phyloP scores from a whole-genome alignment of 2,888 invertebrate species.

The Salticus scenicus region DNA sequence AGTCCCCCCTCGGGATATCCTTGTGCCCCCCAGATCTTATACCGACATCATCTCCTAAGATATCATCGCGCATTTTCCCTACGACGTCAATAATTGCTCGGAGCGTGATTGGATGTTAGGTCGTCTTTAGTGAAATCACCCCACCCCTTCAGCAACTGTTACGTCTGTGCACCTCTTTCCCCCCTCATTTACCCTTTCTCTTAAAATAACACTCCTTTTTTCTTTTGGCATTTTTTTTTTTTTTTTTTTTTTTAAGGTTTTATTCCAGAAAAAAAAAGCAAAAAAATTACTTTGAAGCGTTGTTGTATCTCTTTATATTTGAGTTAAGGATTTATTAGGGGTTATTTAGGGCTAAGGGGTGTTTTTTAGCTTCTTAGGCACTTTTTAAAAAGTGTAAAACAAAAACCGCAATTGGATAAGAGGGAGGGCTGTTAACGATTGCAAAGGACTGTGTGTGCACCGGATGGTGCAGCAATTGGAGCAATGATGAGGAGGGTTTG shows the following conservation, averaged over 20 bases:
- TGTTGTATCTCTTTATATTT: constrained; percentile 68
- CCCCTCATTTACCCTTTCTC: constrained; percentile 5
- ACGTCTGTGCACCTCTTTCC: not conserved
- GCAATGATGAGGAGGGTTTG: constrained; percentile 46
- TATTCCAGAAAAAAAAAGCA: constrained; percentile 12
- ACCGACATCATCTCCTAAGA: constrained; percentile 63
- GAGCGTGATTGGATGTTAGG: constrained; percentile 52
- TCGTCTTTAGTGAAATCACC: constrained; percentile 45
- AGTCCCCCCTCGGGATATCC: not conserved
- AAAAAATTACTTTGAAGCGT: constrained; percentile 40
- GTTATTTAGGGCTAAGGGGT: constrained; percentile 63
- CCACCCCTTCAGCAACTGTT: constrained; percentile 25
- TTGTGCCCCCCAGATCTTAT: not conserved
- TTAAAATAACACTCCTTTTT: constrained; percentile 42
- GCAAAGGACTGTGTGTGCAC: constrained; percentile 4
- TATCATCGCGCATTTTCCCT: constrained; percentile 57
- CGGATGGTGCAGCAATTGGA: constrained; percentile 21
- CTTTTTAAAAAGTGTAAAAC: constrained; percentile 42
- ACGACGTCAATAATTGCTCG: constrained; percentile 66
- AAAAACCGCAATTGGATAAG: constrained; percentile 52
- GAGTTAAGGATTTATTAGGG: constrained; percentile 70
- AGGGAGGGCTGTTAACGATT: not conserved
- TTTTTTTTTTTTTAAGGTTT: constrained; percentile 16
- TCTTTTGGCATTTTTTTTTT: constrained; percentile 13
- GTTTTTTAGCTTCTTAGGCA: constrained; percentile 47